These are phyloP conservation scores for Neotoxoptera formosana DNA, from an alignment of 1,140 invertebrate genomes.

Conservation along the genomic window DNA sequence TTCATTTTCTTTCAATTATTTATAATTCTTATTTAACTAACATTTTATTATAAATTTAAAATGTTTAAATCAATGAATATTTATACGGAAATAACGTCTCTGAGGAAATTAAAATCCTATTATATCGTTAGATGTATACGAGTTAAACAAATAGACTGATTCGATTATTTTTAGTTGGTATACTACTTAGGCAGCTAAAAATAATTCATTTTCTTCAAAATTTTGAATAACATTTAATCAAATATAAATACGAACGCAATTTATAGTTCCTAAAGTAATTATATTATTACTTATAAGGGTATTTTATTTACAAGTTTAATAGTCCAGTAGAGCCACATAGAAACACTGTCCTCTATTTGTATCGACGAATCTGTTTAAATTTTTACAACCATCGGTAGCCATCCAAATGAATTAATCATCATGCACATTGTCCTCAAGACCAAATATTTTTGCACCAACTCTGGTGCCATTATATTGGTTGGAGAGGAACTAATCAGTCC, in stretches of 20 bases:
- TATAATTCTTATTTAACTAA: background rate
- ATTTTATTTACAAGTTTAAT: background rate
- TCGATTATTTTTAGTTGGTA: background rate
- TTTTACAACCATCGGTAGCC: background rate
- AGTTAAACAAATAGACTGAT: background rate
- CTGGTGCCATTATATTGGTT: background rate
- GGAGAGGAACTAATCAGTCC: background rate
- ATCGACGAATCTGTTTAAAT: background rate
- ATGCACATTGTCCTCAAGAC: background rate
- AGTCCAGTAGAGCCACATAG: no score
- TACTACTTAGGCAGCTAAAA: background rate
- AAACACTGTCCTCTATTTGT: background rate
- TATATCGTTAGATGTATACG: background rate
- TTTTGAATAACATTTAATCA: background rate
- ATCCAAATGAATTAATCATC: background rate
- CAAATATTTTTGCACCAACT: background rate
- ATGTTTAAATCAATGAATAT: background rate
- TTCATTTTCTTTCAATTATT: background rate
- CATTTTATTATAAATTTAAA: background rate
- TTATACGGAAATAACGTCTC: background rate
- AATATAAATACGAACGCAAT: background rate
- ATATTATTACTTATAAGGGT: background rate
- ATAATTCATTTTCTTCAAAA: background rate
- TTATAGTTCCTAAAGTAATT: background rate
- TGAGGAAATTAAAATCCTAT: background rate